Evolutionary conservation across 2,113 vertebrate species (phyloP), one percentile per base, ranked within the genome.

Genomic region (Vicugna pacos): DNA sequence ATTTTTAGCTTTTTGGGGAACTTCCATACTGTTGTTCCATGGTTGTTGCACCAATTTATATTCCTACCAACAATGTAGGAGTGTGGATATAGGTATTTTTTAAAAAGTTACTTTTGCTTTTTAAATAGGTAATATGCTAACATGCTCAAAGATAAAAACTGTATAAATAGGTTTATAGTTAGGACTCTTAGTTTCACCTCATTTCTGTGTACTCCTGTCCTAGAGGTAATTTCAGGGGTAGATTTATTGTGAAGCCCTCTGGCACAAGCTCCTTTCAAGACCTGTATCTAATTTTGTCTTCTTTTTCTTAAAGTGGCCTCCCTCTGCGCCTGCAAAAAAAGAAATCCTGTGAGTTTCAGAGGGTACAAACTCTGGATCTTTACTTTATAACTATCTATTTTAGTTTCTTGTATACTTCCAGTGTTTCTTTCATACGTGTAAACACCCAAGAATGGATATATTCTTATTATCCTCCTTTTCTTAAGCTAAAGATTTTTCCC

Each of bases 61-160:
- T 42, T 42, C 38, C 38, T 42, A 42, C 38, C 38, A 42, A 42
- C 38, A 42, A 42, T 42, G 38, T 42, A 42, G 38, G 38, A 42
- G 38, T 42, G 38, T 42, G 38, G 62, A 54, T 48, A 11, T 22
- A 42, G 12, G 10, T 10, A 79, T 87, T 84, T 8, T 77, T n/a
- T 1, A 50, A 67, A 93, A 87, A 54, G 20, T 88, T 84, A 72
- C 48, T 70, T 94, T 96, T 95, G 50, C n/a, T 70, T 94, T 96
- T 88, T 26, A 92, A 70, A 54, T n/a, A 75, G n/a, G 28, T 72
- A 48, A 88, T 69, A 73, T 50, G 48, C 5, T 89, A 17, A 83
- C 24, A 46, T 64, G 48, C 86, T 96, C 24, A 77, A 91, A 83
- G 38, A 70, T 24, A 50, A 81, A 83, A 91, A 75, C n/a, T 88